Percentiles rank a stretch among this genome's conserved stretches.
These are phyloP conservation scores for Zaprionus tsacasi DNA, from an alignment of 1,140 invertebrate genomes.

Conservation along the genomic window DNA sequence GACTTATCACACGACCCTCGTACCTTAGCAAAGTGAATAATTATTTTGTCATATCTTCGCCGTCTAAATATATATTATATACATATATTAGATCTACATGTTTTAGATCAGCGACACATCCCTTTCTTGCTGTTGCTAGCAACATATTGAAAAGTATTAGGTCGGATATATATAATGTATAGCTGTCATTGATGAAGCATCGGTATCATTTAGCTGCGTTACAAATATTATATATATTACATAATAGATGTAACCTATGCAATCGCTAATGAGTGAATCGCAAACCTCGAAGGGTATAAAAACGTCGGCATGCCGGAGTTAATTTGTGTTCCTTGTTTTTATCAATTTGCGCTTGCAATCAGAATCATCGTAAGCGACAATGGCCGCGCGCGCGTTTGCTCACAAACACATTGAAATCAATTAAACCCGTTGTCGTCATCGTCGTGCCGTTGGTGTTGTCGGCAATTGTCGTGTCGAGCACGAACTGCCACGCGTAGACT, in stretches of 20 bases:
- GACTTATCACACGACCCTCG: no score
- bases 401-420: slow-evolving; percentile 70
- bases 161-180: no score
- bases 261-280: no score
- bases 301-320: not conserved
- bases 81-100: slow-evolving; percentile 22
- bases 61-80: not conserved
- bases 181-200: no score
- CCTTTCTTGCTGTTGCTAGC: no score
- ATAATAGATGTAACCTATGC: no score
- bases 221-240: no score
- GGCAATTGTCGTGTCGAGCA: slow-evolving; percentile 33
- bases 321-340: slow-evolving; percentile 31
- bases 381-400: slow-evolving; percentile 47
- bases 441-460: slow-evolving; percentile 7
- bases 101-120: not conserved
- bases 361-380: slow-evolving; percentile 47
- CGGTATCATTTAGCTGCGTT: no score
- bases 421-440: slow-evolving; percentile 78
- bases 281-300: not conserved
- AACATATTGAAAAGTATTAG: no score
- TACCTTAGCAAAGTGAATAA: not conserved
- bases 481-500: slow-evolving; percentile 74
- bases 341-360: slow-evolving; percentile 71
- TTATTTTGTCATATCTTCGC: not conserved